Conservation (phyloP, 2,113 vertebrate genomes). For the Phalacrocorax pelagicus region DNA sequence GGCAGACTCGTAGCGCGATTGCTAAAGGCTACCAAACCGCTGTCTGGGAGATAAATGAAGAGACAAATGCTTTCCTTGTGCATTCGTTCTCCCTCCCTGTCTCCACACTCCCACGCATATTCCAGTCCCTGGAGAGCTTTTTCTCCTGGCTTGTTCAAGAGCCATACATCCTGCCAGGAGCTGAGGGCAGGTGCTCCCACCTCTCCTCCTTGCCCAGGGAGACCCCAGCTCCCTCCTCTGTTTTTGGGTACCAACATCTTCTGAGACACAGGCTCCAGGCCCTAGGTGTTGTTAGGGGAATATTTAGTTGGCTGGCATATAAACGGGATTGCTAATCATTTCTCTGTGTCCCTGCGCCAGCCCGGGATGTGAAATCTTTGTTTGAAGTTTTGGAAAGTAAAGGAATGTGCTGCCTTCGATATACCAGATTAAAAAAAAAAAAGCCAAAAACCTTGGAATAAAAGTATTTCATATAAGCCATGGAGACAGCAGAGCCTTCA, state of each 20-base stretch:
- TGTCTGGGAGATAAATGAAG: background rate
- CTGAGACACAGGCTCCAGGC: background rate
- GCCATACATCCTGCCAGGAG: background rate
- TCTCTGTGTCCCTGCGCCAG: background rate
- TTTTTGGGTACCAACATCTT: background rate
- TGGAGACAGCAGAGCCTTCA: background rate
- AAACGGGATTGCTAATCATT: background rate
- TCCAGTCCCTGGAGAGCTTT: background rate
- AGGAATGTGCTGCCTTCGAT: background rate
- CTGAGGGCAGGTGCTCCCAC: background rate
- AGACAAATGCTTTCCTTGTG: background rate
- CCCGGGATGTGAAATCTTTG: background rate
- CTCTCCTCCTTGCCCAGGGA: rapidly evolving
- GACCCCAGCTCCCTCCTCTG: background rate
- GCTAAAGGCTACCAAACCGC: background rate
- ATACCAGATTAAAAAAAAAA: background rate
- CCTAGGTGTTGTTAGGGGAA: background rate
- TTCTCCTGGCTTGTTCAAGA: background rate
- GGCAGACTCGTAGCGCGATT: background rate
- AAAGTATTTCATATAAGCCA: background rate
- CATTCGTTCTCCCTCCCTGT: background rate
- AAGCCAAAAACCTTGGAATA: background rate
- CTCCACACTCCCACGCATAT: background rate
- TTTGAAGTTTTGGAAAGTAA: background rate
- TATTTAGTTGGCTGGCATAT: background rate